Conservation (phyloP, 2,113 vertebrate genomes). For the Stomatorhinus ivindoensis region DNA sequence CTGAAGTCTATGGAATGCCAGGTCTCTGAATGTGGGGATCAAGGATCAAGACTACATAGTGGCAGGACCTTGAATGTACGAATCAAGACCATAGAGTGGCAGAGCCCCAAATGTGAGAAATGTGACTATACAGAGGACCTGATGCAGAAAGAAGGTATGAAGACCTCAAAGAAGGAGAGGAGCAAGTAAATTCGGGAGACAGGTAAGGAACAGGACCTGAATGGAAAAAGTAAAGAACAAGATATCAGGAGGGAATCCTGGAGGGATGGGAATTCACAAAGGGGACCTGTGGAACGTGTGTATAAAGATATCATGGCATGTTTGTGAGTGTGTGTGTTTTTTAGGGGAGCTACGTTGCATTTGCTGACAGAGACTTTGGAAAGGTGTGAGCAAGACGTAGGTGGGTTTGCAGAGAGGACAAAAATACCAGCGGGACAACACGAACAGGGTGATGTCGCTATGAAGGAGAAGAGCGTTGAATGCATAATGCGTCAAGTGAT, state of each 20-base stretch:
- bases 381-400: background rate
- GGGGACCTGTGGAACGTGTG: background rate
- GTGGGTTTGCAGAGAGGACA: background rate
- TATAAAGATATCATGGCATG: background rate
- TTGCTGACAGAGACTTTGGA: background rate
- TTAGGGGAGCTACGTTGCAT: background rate
- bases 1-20: too few relatives aligned
- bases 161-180: background rate
- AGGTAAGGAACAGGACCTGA: background rate
- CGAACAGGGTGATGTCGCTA: slow-evolving; percentile 20
- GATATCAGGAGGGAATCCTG: background rate
- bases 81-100: background rate
- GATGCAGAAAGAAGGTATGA: background rate
- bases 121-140: background rate
- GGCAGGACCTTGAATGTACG: background rate
- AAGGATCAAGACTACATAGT: background rate
- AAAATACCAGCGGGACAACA: slow-evolving; percentile 4
- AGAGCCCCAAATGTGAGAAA: background rate
- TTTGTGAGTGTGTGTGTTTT: background rate
- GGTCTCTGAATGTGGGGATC: background rate
- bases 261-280: background rate
- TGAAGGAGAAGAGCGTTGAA: slow-evolving; percentile 25
- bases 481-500: slow-evolving; percentile 6
- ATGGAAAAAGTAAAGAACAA: background rate
- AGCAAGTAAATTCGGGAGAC: background rate